Evolutionary conservation across 2,797 vertebrate species (phyloP).

Genomic region (Emydoidea blandingii): DNA sequence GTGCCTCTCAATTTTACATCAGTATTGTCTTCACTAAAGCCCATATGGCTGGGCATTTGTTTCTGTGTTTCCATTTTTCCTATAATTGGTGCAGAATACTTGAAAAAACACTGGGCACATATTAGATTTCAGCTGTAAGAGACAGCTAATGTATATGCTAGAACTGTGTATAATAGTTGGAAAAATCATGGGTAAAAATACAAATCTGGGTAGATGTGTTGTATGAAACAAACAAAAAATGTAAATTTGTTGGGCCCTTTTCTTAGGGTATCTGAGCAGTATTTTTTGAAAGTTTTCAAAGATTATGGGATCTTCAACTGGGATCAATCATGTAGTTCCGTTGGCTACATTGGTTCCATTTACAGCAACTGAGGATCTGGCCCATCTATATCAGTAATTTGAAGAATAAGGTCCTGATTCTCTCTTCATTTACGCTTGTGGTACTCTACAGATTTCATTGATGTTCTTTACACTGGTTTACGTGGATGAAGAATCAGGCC

Average conservation of each 20-base stretch:
- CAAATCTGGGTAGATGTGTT: rapidly evolving
- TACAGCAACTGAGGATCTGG: background rate
- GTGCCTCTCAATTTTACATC: rapidly evolving
- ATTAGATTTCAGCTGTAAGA: background rate
- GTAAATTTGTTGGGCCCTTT: background rate
- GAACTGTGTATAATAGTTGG: background rate
- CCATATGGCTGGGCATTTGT: background rate
- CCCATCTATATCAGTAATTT: background rate
- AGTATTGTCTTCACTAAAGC: background rate
- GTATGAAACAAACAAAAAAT: background rate
- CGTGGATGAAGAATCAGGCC: background rate
- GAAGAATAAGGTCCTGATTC: background rate
- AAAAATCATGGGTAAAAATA: background rate
- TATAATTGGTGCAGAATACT: background rate
- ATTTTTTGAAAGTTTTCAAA: background rate
- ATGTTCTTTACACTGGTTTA: background rate
- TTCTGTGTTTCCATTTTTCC: background rate
- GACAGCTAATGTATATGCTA: background rate
- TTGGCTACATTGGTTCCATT: background rate
- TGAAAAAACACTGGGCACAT: background rate
- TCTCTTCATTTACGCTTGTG: rapidly evolving
- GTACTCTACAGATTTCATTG: rapidly evolving
- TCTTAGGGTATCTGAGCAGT: background rate
- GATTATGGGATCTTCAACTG: background rate
- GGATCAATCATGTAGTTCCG: background rate